A percentile compares a stretch with the other conserved stretches of the same genome.
phyloP scores from a whole-genome alignment of 2,797 vertebrate genomes.

The Oophaga sylvatica region DNA sequence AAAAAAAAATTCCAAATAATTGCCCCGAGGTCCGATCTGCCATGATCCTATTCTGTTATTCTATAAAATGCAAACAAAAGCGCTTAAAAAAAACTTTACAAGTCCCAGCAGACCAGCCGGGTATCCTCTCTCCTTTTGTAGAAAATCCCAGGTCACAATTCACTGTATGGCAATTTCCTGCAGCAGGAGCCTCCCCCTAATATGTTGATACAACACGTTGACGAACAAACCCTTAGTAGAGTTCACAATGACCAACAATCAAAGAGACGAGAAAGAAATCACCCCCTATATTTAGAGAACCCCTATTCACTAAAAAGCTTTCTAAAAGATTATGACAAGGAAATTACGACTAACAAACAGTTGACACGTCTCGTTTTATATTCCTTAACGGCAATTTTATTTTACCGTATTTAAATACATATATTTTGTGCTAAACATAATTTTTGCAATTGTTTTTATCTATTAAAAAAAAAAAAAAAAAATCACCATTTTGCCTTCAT shows the following conservation, averaged over 20 bases:
- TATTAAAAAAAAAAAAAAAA: too few species aligned
- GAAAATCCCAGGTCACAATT: background rate
- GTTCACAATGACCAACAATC: background rate
- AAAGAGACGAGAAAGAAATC: background rate
- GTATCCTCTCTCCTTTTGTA: background rate
- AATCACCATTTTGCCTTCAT: too few species aligned
- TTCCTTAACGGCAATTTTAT: too few species aligned
- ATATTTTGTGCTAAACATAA: too few species aligned
- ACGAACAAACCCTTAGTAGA: background rate
- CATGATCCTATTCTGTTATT: too few species aligned
- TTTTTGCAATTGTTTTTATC: too few species aligned
- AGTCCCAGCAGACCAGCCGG: too few species aligned
- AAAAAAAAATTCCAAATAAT: background rate
- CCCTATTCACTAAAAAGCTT: too few species aligned
- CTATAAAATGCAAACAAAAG: background rate
- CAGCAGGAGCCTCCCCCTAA: background rate
- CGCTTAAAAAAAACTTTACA: background rate
- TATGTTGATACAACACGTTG: background rate
- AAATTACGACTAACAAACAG: too few species aligned
- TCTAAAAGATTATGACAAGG: too few species aligned
- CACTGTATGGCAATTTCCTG: background rate
- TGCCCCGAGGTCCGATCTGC: background rate
- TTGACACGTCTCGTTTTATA: too few species aligned
- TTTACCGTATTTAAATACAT: too few species aligned
- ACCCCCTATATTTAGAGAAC: background rate